A percentile compares a stretch with the other conserved stretches of the same genome.
Conservation (phyloP, 2,797 vertebrate species). For the Thunnus albacares region DNA sequence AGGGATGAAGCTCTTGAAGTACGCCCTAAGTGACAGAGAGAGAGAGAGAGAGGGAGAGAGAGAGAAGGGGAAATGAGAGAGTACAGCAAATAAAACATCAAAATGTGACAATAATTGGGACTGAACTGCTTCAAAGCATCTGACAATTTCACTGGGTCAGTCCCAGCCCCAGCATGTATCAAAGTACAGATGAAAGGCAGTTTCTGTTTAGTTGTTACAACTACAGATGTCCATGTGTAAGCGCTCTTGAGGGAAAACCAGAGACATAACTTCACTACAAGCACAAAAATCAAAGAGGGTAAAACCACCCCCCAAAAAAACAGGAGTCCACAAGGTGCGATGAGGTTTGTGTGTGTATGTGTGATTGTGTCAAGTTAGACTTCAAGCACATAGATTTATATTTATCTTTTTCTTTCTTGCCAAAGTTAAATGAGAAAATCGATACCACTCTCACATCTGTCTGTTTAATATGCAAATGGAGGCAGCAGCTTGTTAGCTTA, state of each 20-base stretch:
- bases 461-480: neutral
- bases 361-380: neutral
- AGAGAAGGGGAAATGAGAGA: neutral
- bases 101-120: conserved; percentile 62
- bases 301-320: neutral
- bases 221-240: conserved; percentile 4
- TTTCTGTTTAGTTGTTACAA: conserved; percentile 32
- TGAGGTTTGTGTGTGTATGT: neutral
- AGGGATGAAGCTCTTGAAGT: conserved; percentile 98
- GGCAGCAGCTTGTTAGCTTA: neutral
- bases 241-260: neutral
- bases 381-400: neutral
- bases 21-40: conserved; percentile 85
- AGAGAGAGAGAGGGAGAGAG: conserved; percentile 37
- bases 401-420: neutral
- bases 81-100: conserved; percentile 42
- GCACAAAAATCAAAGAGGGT: neutral
- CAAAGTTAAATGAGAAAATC: neutral
- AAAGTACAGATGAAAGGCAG: conserved; percentile 57
- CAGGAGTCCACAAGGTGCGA: neutral
- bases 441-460: neutral
- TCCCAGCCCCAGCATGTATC: conserved; percentile 14
- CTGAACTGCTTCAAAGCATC: conserved; percentile 54
- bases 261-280: conserved; percentile 4
- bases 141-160: conserved; percentile 45